phyloP scores from a whole-genome alignment of 2,797 vertebrate genomes.

The Alfaro cultratus region DNA sequence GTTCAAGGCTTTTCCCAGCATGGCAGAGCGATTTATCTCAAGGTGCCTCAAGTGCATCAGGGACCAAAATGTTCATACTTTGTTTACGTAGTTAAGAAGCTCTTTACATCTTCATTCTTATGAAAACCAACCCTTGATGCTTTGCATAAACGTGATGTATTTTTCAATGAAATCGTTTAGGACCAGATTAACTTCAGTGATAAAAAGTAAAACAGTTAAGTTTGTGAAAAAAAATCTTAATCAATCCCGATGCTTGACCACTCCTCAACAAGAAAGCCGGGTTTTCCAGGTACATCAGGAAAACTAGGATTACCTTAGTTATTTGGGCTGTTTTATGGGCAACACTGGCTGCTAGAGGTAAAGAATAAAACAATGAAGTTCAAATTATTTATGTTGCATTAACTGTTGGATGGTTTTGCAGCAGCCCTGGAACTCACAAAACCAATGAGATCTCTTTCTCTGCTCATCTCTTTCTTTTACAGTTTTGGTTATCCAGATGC shows the following conservation, averaged over 20 bases:
- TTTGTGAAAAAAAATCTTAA: not conserved
- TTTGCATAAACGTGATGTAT: not conserved
- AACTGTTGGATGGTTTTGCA: not conserved
- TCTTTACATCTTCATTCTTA: not conserved
- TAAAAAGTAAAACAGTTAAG: not conserved
- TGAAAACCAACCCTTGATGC: not conserved
- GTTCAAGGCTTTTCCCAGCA: not conserved
- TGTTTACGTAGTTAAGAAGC: not conserved
- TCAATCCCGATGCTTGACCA: not conserved
- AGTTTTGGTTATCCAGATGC: slow-evolving; percentile 88
- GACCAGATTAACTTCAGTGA: not conserved
- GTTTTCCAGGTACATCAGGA: not conserved
- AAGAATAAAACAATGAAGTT: not conserved
- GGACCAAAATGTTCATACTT: not conserved
- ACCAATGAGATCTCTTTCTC: not conserved
- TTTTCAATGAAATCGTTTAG: not conserved
- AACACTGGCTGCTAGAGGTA: not conserved
- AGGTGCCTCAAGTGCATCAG: not conserved
- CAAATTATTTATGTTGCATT: not conserved
- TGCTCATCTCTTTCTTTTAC: not conserved
- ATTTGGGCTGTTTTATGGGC: not conserved
- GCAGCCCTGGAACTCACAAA: not conserved
- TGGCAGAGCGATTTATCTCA: not conserved
- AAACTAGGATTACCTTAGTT: not conserved
- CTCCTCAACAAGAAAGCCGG: not conserved